Evolutionary conservation across 2,797 vertebrate species (phyloP).

Genomic region (Danio aesculapii): DNA sequence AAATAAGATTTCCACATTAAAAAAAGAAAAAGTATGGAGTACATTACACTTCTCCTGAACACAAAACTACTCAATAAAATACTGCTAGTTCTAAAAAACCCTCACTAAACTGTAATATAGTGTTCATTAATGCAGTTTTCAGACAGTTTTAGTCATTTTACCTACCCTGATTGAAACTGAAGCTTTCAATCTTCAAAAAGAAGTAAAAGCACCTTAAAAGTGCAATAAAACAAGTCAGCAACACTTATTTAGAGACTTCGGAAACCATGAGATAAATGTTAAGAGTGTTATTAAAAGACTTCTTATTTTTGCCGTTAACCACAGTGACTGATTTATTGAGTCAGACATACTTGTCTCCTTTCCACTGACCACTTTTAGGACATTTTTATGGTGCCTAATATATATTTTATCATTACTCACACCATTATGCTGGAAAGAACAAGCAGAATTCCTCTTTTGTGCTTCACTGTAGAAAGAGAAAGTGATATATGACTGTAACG

Average conservation of each 20-base stretch:
- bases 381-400: conserved; percentile 7
- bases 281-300: neutral
- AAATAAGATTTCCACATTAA: too few species aligned
- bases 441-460: neutral
- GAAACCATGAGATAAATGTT: neutral
- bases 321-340: neutral
- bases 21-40: too few species aligned
- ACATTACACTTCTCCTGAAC: too few species aligned
- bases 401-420: neutral
- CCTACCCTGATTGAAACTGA: too few species aligned
- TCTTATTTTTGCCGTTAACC: neutral
- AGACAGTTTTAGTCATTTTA: too few species aligned
- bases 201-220: neutral
- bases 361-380: neutral
- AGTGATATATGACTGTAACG: conserved; percentile 9
- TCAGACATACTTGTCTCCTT: neutral
- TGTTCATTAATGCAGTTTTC: too few species aligned
- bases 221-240: neutral
- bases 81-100: too few species aligned
- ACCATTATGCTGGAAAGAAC: conserved; percentile 3
- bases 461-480: neutral
- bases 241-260: neutral
- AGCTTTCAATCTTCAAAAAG: neutral
- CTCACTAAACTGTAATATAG: too few species aligned
- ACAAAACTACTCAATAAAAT: too few species aligned